phyloP scores from a whole-genome alignment of 2,113 vertebrate species.

The Xyliphius kryptos region DNA sequence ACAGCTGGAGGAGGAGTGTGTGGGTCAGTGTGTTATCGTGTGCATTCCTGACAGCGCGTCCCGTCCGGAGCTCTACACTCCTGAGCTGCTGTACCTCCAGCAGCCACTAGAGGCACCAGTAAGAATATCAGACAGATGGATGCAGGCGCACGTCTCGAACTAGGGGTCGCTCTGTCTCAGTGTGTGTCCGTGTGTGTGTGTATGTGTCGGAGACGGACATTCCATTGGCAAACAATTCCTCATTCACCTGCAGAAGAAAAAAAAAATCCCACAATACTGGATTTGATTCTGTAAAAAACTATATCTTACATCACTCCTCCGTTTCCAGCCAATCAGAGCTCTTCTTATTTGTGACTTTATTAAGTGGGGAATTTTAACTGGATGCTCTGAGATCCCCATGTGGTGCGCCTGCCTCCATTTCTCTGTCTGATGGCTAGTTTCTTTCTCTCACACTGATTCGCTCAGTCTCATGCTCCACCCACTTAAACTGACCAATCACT shows the following conservation, averaged over 20 bases:
- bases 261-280: too few species aligned
- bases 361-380: too few species aligned
- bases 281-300: too few species aligned
- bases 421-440: slow-evolving; percentile 40
- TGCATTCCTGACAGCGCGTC: slow-evolving; percentile 55
- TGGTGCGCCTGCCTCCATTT: slow-evolving; percentile 44
- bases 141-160: slow-evolving; percentile 22
- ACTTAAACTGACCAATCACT: slow-evolving; percentile 56
- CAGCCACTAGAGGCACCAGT: slow-evolving; percentile 69
- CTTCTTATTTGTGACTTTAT: too few species aligned
- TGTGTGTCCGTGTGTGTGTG: neutral
- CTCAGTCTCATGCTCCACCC: slow-evolving; percentile 57
- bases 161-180: slow-evolving; percentile 25
- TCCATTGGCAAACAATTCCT: too few species aligned
- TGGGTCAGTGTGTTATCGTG: slow-evolving; percentile 46
- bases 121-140: slow-evolving; percentile 51
- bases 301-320: too few species aligned
- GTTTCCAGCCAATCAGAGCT: too few species aligned
- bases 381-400: slow-evolving; percentile 22
- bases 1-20: slow-evolving; percentile 51
- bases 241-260: too few species aligned
- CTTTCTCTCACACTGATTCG: slow-evolving; percentile 42
- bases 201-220: neutral
- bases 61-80: slow-evolving; percentile 62
- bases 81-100: slow-evolving; percentile 56